Evolutionary conservation across 1,140 invertebrate species (phyloP).

Genomic region (Drosophila gunungcola): DNA sequence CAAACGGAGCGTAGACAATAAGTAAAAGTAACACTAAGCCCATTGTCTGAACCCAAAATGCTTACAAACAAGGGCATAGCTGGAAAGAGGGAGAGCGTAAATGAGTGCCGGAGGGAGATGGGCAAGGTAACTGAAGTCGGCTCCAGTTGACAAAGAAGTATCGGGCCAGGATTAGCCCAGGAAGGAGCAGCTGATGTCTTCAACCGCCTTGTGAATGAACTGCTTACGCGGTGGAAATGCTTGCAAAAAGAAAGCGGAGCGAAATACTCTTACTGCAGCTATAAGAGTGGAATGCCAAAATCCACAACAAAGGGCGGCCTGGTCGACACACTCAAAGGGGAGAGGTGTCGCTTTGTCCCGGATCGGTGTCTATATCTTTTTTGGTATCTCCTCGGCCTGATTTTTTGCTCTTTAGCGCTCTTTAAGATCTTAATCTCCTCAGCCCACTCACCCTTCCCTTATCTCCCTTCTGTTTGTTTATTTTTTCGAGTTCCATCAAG

Average conservation of each 20-base stretch:
- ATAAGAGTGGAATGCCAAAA: conserved; percentile 21
- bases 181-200: conserved; percentile 56
- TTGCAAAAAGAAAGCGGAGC: conserved; percentile 47
- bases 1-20: conserved; percentile 75
- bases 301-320: conserved; percentile 50
- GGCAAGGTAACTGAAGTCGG: conserved; percentile 47
- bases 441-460: conserved; percentile 40
- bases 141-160: conserved; percentile 42
- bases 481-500: conserved; percentile 63
- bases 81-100: conserved; percentile 14
- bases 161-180: conserved; percentile 50
- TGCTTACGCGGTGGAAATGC: conserved; percentile 44
- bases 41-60: conserved; percentile 74
- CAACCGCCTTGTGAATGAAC: conserved; percentile 59
- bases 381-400: conserved; percentile 39
- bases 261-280: conserved; percentile 22
- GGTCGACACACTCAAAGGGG: conserved; percentile 61
- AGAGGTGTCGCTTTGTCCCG: conserved; percentile 77
- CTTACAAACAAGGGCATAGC: conserved; percentile 68
- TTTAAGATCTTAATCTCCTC: conserved; percentile 77
- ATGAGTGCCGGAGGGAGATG: conserved; percentile 1
- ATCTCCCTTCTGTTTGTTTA: conserved; percentile 60
- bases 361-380: conserved; percentile 55
- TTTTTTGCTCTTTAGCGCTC: conserved; percentile 75
- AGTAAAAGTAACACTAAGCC: conserved; percentile 78